Base-by-base conservation (phyloP, 2,888 invertebrate species). In the Drosophila atripex region DNA sequence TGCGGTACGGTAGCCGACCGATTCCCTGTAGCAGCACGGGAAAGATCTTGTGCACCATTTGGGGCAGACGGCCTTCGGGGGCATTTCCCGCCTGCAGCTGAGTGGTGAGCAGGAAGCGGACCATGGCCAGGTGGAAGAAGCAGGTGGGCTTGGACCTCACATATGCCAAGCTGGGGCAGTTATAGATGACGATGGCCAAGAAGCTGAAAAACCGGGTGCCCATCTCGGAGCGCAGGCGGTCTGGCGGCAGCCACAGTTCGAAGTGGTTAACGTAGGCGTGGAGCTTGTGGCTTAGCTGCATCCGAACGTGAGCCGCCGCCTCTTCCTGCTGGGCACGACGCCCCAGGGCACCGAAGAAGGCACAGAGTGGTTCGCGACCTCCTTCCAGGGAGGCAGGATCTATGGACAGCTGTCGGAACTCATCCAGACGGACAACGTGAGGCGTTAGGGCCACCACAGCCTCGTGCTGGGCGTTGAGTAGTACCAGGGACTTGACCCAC, bases 21-120 rank as follows among this genome's bases (percentile, higher is more conserved):
- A 93, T 91, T 0, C 93, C 93, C 72, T 92, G 91, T 39, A 93
- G 89, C 68, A 93, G 92, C 21, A 93, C 90, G 21, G 93, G 92
- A 90, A 93, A 93, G 12, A 93, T 92, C 78, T 92, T 92, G 71
- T 92, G 92, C 14, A 94, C 88, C 0, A 93, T 90, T 73, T 91
- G 91, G 1, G 93, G 78, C 6, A 93, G 77, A 56, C 91, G 91
- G 0, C 88, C 85, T 61, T 92, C 92, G 0, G 91, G 91, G 0
- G 88, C 76, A 63, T 91, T 91, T 0, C 93, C 93, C 60, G 92
- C 91, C 75, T 93, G 90, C 59, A 93, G 85, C 45, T 92, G 90
- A 0, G 91, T 90, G 12, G 93, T 93, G 32, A 94, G 82, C n/a
- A 94, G 86, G 53, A 93, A 91, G 0, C 92, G 88, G 23, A 92